Evolutionary conservation across 64 coral and sea anemone genomes (phyloP).

Genomic region (Montipora capricornis): DNA sequence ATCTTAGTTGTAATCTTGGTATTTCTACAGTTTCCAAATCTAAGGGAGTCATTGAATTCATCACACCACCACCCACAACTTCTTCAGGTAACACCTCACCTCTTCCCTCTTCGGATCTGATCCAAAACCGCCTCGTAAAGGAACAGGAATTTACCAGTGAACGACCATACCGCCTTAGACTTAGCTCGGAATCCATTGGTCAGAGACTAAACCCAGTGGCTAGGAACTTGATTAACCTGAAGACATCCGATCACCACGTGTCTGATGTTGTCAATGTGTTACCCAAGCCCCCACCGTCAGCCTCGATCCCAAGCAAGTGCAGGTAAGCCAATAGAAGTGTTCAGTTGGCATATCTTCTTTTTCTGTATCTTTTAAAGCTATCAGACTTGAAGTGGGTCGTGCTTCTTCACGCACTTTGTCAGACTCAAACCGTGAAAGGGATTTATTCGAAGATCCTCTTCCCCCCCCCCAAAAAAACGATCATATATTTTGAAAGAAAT

Average conservation of each 20-base stretch:
- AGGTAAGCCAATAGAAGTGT: slow-evolving; percentile 39
- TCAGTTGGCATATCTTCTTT: too few relatives aligned
- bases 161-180: slow-evolving; percentile 69
- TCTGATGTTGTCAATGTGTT: slow-evolving; percentile 76
- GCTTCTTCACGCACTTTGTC: too few relatives aligned
- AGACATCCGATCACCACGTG: slow-evolving; percentile 70
- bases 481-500: too few relatives aligned
- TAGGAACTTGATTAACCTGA: slow-evolving; percentile 61
- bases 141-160: slow-evolving; percentile 74
- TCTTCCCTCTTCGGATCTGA: not conserved
- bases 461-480: too few relatives aligned
- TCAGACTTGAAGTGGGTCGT: too few relatives aligned
- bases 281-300: slow-evolving; percentile 66
- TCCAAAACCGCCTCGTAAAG: slow-evolving; percentile 33
- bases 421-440: too few relatives aligned
- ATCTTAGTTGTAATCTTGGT: too few relatives aligned
- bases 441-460: too few relatives aligned
- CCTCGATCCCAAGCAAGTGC: slow-evolving; percentile 91
- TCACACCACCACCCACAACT: slow-evolving; percentile 22
- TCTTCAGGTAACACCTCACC: not conserved
- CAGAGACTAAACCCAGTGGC: slow-evolving; percentile 25
- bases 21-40: not conserved
- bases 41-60: slow-evolving; percentile 63
- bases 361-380: too few relatives aligned
- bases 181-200: slow-evolving; percentile 47